Percentiles rank a stretch among this genome's conserved stretches.
These are phyloP conservation scores for Caligus rogercresseyi DNA, from an alignment of 1,140 invertebrate species.

Conservation along the genomic window DNA sequence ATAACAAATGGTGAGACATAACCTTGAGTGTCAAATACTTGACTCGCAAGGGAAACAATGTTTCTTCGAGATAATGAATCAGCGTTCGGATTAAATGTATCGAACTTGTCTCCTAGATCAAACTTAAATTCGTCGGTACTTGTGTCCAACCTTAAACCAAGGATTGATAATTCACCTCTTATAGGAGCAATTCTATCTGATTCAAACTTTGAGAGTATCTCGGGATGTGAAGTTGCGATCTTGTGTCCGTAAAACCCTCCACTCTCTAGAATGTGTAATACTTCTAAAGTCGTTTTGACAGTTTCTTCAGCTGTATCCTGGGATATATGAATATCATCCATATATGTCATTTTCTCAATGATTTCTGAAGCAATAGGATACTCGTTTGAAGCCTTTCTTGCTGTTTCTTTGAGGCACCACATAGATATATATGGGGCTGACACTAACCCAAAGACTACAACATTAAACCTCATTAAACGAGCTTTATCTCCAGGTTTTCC, in stretches of 20 bases:
- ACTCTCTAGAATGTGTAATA: too few species aligned
- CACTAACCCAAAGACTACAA: too few species aligned
- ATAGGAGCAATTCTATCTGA: background rate
- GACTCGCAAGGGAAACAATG: background rate
- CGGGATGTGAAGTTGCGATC: background rate
- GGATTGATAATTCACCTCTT: background rate
- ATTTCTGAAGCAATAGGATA: background rate
- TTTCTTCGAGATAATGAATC: background rate
- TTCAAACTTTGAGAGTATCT: background rate
- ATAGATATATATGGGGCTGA: too few species aligned
- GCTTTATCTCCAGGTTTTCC: too few species aligned
- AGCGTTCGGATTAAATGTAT: background rate
- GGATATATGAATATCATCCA: too few species aligned
- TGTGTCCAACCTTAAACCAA: background rate
- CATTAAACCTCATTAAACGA: too few species aligned
- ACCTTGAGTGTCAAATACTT: background rate
- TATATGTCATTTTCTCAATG: too few species aligned
- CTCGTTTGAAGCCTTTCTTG: background rate
- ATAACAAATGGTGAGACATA: too few species aligned
- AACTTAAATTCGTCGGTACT: background rate
- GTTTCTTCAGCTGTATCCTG: too few species aligned
- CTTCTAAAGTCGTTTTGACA: too few species aligned
- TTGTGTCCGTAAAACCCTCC: conserved; percentile 2
- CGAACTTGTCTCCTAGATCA: too few species aligned
- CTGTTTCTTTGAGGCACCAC: too few species aligned